These are phyloP conservation scores for Arrhamphus sclerolepis DNA, from an alignment of 2,797 vertebrate species.

Conservation along the genomic window DNA sequence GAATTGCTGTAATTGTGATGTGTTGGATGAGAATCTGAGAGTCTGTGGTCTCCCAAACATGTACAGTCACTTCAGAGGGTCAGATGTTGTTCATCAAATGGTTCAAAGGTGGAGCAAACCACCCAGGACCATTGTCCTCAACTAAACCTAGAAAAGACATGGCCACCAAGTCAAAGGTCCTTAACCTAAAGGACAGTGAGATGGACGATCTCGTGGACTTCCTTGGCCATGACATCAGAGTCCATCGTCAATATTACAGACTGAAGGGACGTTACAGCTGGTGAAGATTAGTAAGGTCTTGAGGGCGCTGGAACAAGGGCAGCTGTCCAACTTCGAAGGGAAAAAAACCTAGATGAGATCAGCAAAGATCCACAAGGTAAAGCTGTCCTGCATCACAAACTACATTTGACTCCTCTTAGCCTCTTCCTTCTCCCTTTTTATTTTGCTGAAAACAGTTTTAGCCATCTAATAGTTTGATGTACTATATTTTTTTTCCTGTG, in stretches of 20 bases:
- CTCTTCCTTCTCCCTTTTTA: no score
- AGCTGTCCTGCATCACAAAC: neutral
- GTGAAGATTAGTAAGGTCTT: no score
- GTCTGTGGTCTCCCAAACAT: neutral
- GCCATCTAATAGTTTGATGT: no score
- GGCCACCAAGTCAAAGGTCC: neutral
- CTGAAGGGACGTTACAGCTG: no score
- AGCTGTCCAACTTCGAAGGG: no score
- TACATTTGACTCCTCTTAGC: no score
- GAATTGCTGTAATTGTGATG: neutral
- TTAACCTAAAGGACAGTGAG: neutral
- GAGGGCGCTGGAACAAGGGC: no score
- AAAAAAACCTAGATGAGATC: neutral
- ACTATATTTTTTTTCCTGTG: no score
- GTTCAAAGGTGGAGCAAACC: neutral
- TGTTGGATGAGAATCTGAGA: neutral
- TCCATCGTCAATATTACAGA: no score
- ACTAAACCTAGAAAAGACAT: neutral
- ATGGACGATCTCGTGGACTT: neutral
- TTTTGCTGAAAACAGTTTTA: no score
- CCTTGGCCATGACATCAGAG: no score
- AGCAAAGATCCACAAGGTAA: neutral
- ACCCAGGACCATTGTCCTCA: neutral
- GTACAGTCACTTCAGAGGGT: neutral
- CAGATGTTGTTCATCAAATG: neutral